Evolutionary conservation across 2,113 vertebrate genomes (phyloP), one percentile per base, ranked within the genome.

Genomic region (Piprites chloris): DNA sequence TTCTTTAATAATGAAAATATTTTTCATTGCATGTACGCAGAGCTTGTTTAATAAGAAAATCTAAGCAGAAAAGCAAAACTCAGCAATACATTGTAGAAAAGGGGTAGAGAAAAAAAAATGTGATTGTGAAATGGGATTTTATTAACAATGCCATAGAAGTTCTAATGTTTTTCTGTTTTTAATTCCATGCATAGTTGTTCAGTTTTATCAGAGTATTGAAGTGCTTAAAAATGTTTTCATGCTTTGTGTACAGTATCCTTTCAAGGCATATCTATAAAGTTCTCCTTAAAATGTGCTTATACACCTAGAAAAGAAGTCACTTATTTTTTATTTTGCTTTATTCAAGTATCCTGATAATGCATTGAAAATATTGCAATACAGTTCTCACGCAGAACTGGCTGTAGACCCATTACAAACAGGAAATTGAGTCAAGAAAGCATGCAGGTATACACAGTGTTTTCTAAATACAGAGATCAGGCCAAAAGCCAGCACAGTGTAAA

Each of bases 401-500:
- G 62, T 46, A 94, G 80, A 78, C 7, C 75, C 77, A 86, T 86
- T 91, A 91, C 37, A 58, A 93, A 93, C 50, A 89, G 82, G 94
- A 93, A 96, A 96, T 73, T 6, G 32, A 96, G 89, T 96, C 83
- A 91, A 94, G 87, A 97, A 95, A 95, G 89, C 95, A 96, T 90
- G 88, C 89, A 97, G 96, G 91, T 96, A 95, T 87, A 96, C 75
- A 97, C 47, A 96, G 72, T 92, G 69, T 97, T 95, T 95, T 93
- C 78, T 96, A 97, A 97, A 96, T 87, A 93, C 87, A 97, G 94
- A 95, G 95, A 97, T 96, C 91, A 96, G 91, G 95, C 95, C 90
- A 95, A 96, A 97, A 95, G 95, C 96, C 94, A 97, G 80, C 79
- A 96, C 75, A 81, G 84, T 97, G 93, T 95, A 97, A 97, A 97